These are phyloP conservation scores for Platichthys stellatus DNA, from an alignment of 2,113 vertebrate species.

Conservation along the genomic window DNA sequence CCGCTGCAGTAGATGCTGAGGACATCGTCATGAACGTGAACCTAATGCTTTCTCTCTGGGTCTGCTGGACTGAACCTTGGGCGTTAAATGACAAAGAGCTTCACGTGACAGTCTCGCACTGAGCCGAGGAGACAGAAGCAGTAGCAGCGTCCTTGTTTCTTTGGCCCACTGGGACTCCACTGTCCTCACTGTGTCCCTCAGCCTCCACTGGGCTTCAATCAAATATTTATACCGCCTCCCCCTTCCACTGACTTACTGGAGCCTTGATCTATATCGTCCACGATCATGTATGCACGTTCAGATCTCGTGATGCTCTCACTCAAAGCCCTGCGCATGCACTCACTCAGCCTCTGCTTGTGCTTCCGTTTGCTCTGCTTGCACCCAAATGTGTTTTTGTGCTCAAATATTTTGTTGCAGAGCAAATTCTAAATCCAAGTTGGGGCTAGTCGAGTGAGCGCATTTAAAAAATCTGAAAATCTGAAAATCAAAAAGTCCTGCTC, in stretches of 20 bases:
- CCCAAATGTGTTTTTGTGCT: too few species aligned
- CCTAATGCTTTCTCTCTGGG: not conserved
- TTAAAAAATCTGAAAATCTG: too few species aligned
- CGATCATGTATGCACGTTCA: not conserved
- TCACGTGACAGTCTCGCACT: constrained; percentile 11
- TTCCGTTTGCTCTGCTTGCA: too few species aligned
- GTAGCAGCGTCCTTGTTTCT: constrained; percentile 68
- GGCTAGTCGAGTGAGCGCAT: too few species aligned
- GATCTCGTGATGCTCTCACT: too few species aligned
- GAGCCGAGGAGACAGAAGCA: constrained; percentile 32
- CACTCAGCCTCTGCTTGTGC: too few species aligned
- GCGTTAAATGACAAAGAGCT: not conserved
- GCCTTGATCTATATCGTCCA: constrained; percentile 24
- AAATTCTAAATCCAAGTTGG: too few species aligned
- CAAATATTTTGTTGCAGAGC: too few species aligned
- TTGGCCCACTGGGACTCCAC: constrained; percentile 59
- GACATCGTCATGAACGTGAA: not conserved
- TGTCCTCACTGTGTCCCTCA: constrained; percentile 66
- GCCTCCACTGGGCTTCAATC: constrained; percentile 66
- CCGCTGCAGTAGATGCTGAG: not conserved
- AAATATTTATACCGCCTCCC: constrained; percentile 77
- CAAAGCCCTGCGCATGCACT: too few species aligned
- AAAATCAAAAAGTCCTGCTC: too few species aligned
- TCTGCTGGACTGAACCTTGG: not conserved
- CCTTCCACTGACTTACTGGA: constrained; percentile 35